phyloP scores from a whole-genome alignment of 2,888 invertebrate genomes.

The Andrena camellia region DNA sequence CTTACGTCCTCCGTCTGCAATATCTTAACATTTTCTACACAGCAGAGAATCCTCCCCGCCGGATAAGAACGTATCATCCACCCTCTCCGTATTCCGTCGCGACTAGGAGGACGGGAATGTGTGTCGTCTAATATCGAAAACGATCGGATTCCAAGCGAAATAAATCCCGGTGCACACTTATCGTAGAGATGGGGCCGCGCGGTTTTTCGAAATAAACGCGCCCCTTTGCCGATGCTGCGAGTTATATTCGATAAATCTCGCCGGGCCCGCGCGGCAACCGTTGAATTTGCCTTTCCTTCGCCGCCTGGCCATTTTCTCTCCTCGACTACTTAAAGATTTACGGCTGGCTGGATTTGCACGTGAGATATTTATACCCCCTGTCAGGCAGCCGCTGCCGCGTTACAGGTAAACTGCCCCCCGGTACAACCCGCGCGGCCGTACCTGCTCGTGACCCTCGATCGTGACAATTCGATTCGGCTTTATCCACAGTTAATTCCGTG shows the following conservation, averaged over 20 bases:
- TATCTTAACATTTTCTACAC: neutral
- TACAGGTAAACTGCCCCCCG: neutral
- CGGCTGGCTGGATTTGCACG: slow-evolving; percentile 63
- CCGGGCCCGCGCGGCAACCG: slow-evolving; percentile 11
- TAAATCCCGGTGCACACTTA: slow-evolving; percentile 43
- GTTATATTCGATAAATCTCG: slow-evolving; percentile 68
- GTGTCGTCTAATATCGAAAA: slow-evolving; percentile 49
- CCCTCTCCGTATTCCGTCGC: neutral
- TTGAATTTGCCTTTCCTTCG: slow-evolving; percentile 60
- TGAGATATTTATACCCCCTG: slow-evolving; percentile 62
- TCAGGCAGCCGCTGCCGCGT: slow-evolving; percentile 44
- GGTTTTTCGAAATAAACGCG: slow-evolving; percentile 51
- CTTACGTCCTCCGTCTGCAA: neutral
- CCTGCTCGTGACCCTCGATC: slow-evolving; percentile 59
- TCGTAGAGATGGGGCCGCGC: neutral
- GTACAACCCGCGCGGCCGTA: neutral
- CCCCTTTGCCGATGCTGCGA: slow-evolving; percentile 42
- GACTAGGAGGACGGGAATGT: neutral
- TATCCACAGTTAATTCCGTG: slow-evolving; percentile 70
- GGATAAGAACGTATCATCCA: slow-evolving; percentile 31
- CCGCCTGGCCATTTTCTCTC: slow-evolving; percentile 44
- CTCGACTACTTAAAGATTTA: slow-evolving; percentile 70
- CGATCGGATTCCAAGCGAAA: slow-evolving; percentile 35
- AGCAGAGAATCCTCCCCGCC: neutral
- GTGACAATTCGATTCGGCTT: slow-evolving; percentile 69